Base-by-base conservation (phyloP, 2,797 vertebrate species). In the Pangasius djambal region DNA sequence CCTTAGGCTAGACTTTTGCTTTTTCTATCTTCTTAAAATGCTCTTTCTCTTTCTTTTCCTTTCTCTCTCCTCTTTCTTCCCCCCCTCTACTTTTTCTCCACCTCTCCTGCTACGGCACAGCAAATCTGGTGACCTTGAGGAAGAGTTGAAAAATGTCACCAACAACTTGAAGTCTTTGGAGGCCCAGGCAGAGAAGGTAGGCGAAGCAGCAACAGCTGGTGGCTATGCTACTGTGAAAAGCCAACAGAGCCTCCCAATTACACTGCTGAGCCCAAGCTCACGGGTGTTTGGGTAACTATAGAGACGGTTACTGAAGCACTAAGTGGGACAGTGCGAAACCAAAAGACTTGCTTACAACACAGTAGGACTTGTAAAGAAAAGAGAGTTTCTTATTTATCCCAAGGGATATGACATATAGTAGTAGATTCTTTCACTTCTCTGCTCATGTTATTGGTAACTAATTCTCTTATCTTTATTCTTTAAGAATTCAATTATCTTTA, bases 121-220 rank as follows among this genome's bases (percentile, higher is more conserved):
- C 97, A 99, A 99, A 98, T 99, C 97, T 95, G 98, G 97, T 96
- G 98, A 99, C 93, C 97, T 99, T 96, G 98, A 99, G 94, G 98
- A 99, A 93, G 98, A 99, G 93, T 96, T 99, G 97, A 99, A 99
- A 98, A 99, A 99, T 97, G 98, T 99, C 96, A 98, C 98, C 97
- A 99, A 99, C 98, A 99, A 98, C 97, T 94, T 99, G 97, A 99
- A 99, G 97, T 99, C 98, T 87, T 94, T 99, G 97, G 98, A 99
- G 92, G 98, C 98, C 89, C 98, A 99, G 96, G 95, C 98, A 50
- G 98, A 99, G 92, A 97, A 97, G 97, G 97, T 97, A 97, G 94
- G 95, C 57, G 1, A 69, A 85, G 79, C 34, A 82, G 65, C 63
- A 34, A 16, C 65, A 83, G 87, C 70, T 57, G 91, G 84, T 75